Conservation (phyloP, 2,113 vertebrate genomes). For the Theropithecus gelada region DNA sequence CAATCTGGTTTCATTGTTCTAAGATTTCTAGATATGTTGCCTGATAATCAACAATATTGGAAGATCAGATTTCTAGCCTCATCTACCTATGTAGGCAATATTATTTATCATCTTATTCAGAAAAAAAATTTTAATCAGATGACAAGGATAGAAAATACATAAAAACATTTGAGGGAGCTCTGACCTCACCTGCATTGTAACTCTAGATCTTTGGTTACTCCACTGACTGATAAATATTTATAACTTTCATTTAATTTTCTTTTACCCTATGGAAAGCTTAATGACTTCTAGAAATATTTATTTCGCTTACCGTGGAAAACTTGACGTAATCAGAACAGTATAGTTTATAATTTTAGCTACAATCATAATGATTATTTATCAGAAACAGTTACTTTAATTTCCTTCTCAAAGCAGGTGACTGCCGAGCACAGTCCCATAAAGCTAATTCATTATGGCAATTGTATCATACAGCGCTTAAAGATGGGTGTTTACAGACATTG, state of each 20-base stretch:
- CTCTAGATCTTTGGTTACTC: not conserved
- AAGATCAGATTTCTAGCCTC: not conserved
- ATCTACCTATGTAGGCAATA: not conserved
- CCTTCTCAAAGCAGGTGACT: not conserved
- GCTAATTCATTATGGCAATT: conserved; percentile 38
- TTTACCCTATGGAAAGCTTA: not conserved
- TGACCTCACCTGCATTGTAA: not conserved
- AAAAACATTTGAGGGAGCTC: not conserved
- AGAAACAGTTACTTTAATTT: conserved; percentile 40
- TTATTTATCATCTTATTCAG: not conserved
- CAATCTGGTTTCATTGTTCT: not conserved
- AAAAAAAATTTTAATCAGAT: not conserved
- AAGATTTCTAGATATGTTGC: not conserved
- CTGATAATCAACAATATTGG: not conserved
- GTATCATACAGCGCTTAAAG: not conserved
- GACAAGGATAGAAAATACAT: not conserved
- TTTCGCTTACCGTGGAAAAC: not conserved
- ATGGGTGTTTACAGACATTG: not conserved
- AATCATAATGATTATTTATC: not conserved
- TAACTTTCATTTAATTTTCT: not conserved
- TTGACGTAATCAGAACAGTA: not conserved
- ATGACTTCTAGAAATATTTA: not conserved
- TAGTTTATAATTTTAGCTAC: not conserved
- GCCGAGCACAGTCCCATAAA: not conserved
- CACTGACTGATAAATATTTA: not conserved